Base-by-base conservation (phyloP, 2,888 invertebrate species). In the Teleiodes luculella region DNA sequence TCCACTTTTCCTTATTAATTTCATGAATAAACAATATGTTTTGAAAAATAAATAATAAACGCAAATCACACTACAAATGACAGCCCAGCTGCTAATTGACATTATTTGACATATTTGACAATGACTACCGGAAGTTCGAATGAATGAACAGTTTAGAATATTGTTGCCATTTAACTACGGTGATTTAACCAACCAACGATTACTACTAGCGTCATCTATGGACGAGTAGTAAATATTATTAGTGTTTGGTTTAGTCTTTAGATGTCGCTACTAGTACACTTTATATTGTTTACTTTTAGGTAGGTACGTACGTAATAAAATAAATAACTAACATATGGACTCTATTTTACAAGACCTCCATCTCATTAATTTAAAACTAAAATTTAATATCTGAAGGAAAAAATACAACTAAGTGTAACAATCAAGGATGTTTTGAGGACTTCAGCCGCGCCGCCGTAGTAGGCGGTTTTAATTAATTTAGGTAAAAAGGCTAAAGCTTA, bases 51-150 rank as follows among this genome's bases (percentile, higher is more conserved):
- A 43, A 50, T 47, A 54, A 57, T 47, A 52, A 49, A 59, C 53
- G 37, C 55, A 62, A 56, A 61, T 57, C 49, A 57, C 54, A 50
- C 56, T 51, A 53, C 54, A 56, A 60, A 53, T 57, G 62, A 64
- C 64, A 63, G 58, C 13, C 55, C 58, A 57, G 52, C 56, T 61
- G 59, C 55, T 55, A 54, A 59, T 58, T 54, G 46, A 24, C 59
- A 59, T n/a, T n/a, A n/a, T n/a, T n/a, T n/a, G n/a, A n/a, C n/a
- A n/a, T n/a, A n/a, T n/a, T n/a, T n/a, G n/a, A n/a, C n/a, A n/a
- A n/a, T n/a, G n/a, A n/a, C n/a, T n/a, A 43, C 35, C 57, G 61
- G 65, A 65, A 62, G 48, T 61, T 31, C 14, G 57, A 62, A 50
- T 50, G 57, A 58, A 60, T 14, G 20, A 55, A 52, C 51, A 54